Percentiles rank a stretch among this genome's conserved stretches.
Conservation (phyloP, 64 coral and sea anemone genomes). For the Acropora yongei region DNA sequence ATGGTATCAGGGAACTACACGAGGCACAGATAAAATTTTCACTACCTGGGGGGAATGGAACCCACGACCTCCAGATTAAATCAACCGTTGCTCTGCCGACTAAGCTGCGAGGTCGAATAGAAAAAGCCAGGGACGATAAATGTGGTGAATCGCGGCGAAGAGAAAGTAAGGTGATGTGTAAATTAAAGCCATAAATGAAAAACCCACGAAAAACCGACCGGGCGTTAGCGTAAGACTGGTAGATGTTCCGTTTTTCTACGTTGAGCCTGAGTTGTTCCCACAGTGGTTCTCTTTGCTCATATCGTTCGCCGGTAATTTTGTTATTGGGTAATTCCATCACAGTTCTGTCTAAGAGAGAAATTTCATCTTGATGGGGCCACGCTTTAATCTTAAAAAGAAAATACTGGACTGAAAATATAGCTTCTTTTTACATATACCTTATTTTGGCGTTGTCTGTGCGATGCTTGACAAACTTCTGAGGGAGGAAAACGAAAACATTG, state of each 20-base stretch:
- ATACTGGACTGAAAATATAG: too few species aligned
- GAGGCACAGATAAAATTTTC: background rate
- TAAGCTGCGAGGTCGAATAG: background rate
- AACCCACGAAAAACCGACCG: background rate
- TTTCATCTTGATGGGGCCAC: too few species aligned
- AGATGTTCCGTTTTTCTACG: background rate
- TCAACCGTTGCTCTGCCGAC: background rate
- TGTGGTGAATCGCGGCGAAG: slow-evolving; percentile 39
- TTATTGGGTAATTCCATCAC: too few species aligned
- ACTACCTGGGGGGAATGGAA: background rate
- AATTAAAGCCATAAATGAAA: background rate
- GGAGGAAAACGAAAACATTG: too few species aligned
- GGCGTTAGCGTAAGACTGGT: background rate
- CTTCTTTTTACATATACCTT: too few species aligned
- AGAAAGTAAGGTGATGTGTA: slow-evolving; percentile 27
- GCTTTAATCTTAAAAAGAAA: too few species aligned
- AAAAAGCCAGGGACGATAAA: background rate
- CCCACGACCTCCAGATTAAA: background rate
- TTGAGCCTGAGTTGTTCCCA: background rate
- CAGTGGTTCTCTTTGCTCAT: too few species aligned
- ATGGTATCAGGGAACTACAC: background rate
- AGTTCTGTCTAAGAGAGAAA: too few species aligned
- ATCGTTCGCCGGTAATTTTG: too few species aligned
- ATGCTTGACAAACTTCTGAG: too few species aligned
- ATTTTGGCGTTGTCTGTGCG: too few species aligned